phyloP scores from a whole-genome alignment of 1,140 invertebrate species.

The Drosophila azteca region DNA sequence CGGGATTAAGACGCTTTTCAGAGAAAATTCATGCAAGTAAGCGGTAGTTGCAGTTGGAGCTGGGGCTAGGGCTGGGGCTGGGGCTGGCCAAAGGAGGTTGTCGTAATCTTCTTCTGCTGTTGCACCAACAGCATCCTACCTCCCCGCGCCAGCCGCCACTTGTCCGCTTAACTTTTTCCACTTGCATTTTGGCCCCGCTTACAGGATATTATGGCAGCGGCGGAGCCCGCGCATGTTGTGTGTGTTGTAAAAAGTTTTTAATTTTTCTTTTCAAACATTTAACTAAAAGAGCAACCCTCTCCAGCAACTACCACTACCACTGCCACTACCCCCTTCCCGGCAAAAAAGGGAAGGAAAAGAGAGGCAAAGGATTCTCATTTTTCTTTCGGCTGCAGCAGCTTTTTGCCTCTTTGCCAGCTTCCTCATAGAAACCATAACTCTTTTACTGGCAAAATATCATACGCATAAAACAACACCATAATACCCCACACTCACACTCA shows the following conservation, averaged over 20 bases:
- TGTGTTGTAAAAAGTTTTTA: constrained; percentile 79
- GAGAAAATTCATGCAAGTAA: too few species aligned
- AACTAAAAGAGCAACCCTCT: constrained; percentile 70
- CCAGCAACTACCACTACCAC: neutral
- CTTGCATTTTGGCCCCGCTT: constrained; percentile 62
- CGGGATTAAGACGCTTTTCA: constrained; percentile 46
- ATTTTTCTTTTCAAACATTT: constrained; percentile 82
- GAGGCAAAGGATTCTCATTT: constrained; percentile 65
- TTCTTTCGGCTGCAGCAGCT: constrained; percentile 39
- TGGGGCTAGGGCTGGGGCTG: neutral
- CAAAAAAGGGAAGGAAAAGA: constrained; percentile 8
- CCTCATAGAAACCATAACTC: constrained; percentile 60
- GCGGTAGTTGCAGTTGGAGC: neutral
- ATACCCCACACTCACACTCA: constrained; percentile 28
- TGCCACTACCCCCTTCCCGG: neutral
- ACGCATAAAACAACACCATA: constrained; percentile 73
- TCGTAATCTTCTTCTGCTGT: constrained; percentile 56
- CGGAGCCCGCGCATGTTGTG: constrained; percentile 51
- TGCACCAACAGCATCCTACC: too few species aligned
- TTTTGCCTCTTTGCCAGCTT: constrained; percentile 44
- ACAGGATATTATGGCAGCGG: constrained; percentile 57
- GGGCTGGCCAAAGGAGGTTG: neutral
- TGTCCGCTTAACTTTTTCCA: constrained; percentile 72
- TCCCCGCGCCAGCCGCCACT: constrained; percentile 6
- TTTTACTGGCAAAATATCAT: constrained; percentile 76